These are phyloP conservation scores for Nasua narica DNA, from an alignment of 2,797 vertebrate species.

Conservation along the genomic window DNA sequence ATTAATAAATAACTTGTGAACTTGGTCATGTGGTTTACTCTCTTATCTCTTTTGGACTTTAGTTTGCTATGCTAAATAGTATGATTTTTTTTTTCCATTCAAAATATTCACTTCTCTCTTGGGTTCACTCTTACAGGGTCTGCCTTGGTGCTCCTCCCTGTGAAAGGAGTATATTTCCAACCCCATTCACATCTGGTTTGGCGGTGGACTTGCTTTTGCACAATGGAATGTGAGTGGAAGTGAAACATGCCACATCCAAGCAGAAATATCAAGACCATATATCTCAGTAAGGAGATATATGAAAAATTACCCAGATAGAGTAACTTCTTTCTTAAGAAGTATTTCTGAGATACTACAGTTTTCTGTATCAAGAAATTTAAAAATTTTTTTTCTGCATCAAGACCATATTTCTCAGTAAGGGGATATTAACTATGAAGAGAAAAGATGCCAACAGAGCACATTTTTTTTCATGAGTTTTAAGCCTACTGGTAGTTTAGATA, in stretches of 20 bases:
- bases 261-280: not conserved
- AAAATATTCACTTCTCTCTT: not conserved
- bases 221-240: not conserved
- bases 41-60: not conserved
- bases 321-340: slow-evolving; percentile 29
- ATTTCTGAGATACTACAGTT: slow-evolving; percentile 22
- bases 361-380: no score
- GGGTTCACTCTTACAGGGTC: not conserved
- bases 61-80: not conserved
- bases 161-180: not conserved
- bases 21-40: not conserved
- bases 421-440: not conserved
- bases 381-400: not conserved
- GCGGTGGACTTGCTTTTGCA: not conserved
- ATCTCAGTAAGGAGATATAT: not conserved
- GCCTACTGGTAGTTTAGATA: not conserved
- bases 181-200: accelerated
- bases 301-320: slow-evolving; percentile 50
- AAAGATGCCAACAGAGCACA: not conserved
- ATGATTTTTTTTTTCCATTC: not conserved
- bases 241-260: not conserved
- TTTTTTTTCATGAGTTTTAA: not conserved
- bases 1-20: not conserved
- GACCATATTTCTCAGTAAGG: not conserved
- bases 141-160: no score